Percentiles rank a stretch among this genome's conserved stretches.
phyloP scores from a whole-genome alignment of 2,797 vertebrate genomes.

The Loris lydekkerianus region DNA sequence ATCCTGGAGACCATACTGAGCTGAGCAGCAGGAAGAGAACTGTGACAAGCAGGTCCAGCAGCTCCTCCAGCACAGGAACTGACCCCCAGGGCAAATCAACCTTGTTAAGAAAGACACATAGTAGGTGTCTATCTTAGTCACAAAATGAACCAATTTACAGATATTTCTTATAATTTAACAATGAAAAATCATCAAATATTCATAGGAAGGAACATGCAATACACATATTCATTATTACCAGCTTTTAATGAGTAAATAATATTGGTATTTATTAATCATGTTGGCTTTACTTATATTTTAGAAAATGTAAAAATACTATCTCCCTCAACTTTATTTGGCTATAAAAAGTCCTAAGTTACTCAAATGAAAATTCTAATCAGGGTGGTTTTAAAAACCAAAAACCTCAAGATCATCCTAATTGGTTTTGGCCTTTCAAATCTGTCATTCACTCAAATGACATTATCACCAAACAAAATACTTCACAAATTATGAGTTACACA shows the following conservation, averaged over 20 bases:
- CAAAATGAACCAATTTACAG: not conserved
- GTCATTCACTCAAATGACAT: not conserved
- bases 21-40: not conserved
- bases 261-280: not conserved
- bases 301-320: not conserved
- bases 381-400: not conserved
- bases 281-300: not conserved
- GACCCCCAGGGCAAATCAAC: not conserved
- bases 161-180: not conserved
- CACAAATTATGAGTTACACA: not conserved
- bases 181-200: not conserved
- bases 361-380: not conserved
- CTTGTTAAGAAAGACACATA: not conserved
- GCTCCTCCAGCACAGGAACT: not conserved
- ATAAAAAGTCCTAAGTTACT: not conserved
- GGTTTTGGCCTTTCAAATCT: not conserved
- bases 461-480: not conserved
- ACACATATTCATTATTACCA: not conserved
- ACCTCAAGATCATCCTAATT: not conserved
- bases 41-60: not conserved
- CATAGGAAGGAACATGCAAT: not conserved
- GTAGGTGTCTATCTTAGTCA: not conserved
- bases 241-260: not conserved
- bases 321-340: not conserved
- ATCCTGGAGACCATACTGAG: not conserved